Evolutionary conservation across 2,888 invertebrate species (phyloP).

Genomic region (Calameuta pallipes): DNA sequence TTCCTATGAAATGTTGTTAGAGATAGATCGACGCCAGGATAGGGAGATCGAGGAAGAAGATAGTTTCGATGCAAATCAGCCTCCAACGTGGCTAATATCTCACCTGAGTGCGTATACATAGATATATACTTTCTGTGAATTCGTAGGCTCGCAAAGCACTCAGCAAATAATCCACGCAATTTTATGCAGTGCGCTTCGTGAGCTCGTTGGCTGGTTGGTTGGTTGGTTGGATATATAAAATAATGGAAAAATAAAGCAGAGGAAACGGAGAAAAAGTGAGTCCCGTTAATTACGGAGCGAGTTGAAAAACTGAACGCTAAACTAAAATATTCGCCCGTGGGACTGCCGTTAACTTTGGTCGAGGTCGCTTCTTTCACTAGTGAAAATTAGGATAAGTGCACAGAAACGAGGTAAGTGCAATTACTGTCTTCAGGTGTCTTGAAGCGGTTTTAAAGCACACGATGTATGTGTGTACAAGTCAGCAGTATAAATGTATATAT

Average conservation of each 20-base stretch:
- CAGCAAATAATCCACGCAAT: not conserved
- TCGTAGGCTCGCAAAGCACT: not conserved
- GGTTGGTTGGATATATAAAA: not conserved
- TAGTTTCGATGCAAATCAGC: not conserved
- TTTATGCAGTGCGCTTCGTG: not conserved
- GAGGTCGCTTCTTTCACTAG: not conserved
- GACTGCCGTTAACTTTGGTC: not conserved
- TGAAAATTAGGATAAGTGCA: slow-evolving; percentile 6
- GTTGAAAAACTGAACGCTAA: not conserved
- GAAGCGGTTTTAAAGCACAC: not conserved
- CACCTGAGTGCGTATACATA: not conserved
- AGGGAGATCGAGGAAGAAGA: not conserved
- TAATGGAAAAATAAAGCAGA: not conserved
- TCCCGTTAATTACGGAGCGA: not conserved
- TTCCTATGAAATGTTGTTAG: not conserved
- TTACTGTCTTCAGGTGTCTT: not conserved
- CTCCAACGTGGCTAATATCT: not conserved
- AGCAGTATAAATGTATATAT: not conserved
- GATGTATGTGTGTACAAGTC: not conserved
- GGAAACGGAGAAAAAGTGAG: not conserved
- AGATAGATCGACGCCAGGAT: not conserved
- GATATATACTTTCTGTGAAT: not conserved
- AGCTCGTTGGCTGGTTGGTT: not conserved
- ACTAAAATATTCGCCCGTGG: not conserved
- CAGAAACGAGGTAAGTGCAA: slow-evolving; percentile 7